These are phyloP conservation scores for Xestoiulus laeticollis DNA, from an alignment of 2,888 invertebrate species.

Conservation along the genomic window DNA sequence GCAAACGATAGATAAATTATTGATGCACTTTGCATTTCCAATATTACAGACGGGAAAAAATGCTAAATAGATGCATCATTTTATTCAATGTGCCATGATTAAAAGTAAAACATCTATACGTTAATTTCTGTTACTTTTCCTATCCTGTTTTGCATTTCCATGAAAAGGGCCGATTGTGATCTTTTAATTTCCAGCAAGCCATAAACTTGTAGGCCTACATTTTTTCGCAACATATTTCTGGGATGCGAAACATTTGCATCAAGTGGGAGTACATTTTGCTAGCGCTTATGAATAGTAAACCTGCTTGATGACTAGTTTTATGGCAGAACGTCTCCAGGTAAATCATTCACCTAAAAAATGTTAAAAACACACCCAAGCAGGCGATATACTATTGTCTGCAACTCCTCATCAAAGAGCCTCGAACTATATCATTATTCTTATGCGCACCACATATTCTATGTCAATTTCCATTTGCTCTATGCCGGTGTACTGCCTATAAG, in stretches of 20 bases:
- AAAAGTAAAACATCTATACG: neutral
- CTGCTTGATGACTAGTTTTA: slow-evolving; percentile 25
- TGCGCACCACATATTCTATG: neutral
- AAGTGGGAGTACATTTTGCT: neutral
- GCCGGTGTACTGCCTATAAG: neutral
- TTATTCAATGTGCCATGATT: neutral
- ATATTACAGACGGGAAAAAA: neutral
- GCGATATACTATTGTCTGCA: neutral
- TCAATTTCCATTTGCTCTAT: neutral
- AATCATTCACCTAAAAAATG: neutral
- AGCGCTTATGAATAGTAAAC: neutral
- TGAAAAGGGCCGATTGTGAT: too few relatives aligned
- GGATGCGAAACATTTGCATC: neutral
- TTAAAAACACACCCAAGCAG: neutral
- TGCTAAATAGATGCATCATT: neutral
- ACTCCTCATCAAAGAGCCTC: slow-evolving; percentile 1
- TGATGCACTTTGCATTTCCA: neutral
- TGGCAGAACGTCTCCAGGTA: neutral
- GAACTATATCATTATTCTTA: neutral
- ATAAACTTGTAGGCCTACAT: neutral
- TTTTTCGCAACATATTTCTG: neutral
- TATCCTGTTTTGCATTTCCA: neutral
- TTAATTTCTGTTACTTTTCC: neutral
- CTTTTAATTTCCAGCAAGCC: neutral
- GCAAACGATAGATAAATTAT: neutral